phyloP scores from a whole-genome alignment of 2,113 vertebrate genomes.

The Crotalus horridus region DNA sequence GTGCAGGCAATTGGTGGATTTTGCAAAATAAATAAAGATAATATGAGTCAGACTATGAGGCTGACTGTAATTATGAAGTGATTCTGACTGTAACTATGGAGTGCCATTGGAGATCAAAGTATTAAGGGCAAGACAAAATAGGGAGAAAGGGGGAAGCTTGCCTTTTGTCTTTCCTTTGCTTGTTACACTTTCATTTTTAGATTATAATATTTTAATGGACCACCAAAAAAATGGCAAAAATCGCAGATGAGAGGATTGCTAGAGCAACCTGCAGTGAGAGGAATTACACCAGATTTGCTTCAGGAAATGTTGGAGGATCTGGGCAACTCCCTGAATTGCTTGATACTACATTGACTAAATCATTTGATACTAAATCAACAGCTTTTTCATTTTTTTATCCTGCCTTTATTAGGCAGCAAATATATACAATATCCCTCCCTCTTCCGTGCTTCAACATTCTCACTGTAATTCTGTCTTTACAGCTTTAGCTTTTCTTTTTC shows the following conservation, averaged over 20 bases:
- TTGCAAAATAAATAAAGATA: not conserved
- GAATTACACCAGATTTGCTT: not conserved
- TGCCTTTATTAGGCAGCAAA: not conserved
- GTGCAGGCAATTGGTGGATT: not conserved
- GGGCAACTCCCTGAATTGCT: not conserved
- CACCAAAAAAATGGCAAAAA: not conserved
- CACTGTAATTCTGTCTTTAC: not conserved
- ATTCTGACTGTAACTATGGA: not conserved
- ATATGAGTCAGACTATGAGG: not conserved
- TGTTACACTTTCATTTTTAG: not conserved
- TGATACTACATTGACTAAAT: not conserved
- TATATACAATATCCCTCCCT: not conserved
- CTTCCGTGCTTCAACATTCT: not conserved
- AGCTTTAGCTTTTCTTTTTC: not conserved
- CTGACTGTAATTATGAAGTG: not conserved
- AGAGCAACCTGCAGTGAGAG: not conserved
- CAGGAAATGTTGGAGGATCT: not conserved
- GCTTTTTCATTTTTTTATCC: not conserved
- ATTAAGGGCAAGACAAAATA: not conserved
- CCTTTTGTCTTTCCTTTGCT: not conserved
- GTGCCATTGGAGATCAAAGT: not conserved
- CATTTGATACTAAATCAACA: not conserved
- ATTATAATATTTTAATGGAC: not conserved
- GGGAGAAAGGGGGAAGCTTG: not conserved
- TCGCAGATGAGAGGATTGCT: not conserved